phyloP scores from a whole-genome alignment of 1,140 invertebrate species.

The Leptopilina clavipes region DNA sequence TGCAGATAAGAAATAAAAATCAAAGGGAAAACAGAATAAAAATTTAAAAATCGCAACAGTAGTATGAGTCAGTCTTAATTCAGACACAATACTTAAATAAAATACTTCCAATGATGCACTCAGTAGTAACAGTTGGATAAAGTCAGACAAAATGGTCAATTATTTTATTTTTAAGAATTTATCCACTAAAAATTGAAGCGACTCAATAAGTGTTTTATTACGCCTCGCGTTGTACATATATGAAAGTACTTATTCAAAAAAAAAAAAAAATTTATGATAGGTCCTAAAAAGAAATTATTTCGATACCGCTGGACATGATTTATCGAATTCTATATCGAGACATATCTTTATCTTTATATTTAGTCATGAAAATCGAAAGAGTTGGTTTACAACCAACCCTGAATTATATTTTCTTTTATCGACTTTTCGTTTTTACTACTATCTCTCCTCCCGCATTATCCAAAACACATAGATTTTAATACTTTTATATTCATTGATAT shows the following conservation, averaged over 20 bases:
- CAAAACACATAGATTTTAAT: background rate
- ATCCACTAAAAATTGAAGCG: too few species aligned
- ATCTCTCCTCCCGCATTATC: background rate
- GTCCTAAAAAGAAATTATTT: conserved; percentile 1
- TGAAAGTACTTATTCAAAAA: background rate
- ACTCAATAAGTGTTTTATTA: background rate
- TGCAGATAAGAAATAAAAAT: too few species aligned
- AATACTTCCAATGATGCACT: too few species aligned
- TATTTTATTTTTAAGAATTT: too few species aligned
- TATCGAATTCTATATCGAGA: background rate
- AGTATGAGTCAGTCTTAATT: too few species aligned
- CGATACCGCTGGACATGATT: background rate
- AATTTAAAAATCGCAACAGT: too few species aligned
- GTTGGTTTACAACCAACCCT: background rate
- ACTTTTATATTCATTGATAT: conserved; percentile 10
- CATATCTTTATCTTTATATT: background rate
- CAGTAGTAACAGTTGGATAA: too few species aligned
- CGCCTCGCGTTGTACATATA: background rate
- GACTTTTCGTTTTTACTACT: conserved; percentile 4
- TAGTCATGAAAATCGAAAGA: background rate
- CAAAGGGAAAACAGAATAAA: too few species aligned
- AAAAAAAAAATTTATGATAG: background rate
- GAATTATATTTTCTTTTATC: conserved; percentile 6
- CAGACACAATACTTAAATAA: too few species aligned
- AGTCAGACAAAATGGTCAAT: too few species aligned